Conservation (phyloP, 2,888 invertebrate species). For the Pelosia muscerda region DNA sequence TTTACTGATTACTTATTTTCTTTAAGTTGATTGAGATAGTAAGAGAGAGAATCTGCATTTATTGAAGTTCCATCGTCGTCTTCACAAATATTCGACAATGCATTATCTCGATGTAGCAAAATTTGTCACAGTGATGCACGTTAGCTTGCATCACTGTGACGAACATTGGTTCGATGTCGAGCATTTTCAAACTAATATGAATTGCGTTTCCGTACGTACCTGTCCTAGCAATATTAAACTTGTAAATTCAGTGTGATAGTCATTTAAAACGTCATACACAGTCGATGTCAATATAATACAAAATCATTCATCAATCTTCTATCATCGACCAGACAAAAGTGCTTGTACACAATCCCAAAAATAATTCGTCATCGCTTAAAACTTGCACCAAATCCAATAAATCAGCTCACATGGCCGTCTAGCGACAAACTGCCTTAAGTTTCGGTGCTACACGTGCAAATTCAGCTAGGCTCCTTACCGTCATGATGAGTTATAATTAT, state of each 20-base stretch:
- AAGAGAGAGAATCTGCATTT: no score
- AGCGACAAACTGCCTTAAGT: conserved; percentile 58
- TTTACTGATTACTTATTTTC: background rate
- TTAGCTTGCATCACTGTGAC: no score
- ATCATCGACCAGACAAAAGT: background rate
- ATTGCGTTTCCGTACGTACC: no score
- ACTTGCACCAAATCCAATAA: conserved; percentile 52
- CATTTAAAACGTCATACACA: background rate
- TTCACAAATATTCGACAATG: no score
- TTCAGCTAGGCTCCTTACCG: conserved; percentile 40
- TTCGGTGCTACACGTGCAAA: conserved; percentile 63
- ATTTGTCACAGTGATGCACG: no score
- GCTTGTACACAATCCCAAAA: background rate
- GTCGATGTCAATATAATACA: background rate
- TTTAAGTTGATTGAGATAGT: background rate
- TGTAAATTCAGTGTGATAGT: background rate
- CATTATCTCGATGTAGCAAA: no score
- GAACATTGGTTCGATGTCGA: no score
- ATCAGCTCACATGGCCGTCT: conserved; percentile 56
- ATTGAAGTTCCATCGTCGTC: no score
- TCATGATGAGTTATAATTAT: conserved; percentile 58
- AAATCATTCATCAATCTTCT: background rate
- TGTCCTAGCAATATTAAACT: no score
- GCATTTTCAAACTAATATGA: no score
- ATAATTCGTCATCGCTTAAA: conserved; percentile 34